Conservation (phyloP, 2,113 vertebrate genomes). For the Dendrocopos noguchii region DNA sequence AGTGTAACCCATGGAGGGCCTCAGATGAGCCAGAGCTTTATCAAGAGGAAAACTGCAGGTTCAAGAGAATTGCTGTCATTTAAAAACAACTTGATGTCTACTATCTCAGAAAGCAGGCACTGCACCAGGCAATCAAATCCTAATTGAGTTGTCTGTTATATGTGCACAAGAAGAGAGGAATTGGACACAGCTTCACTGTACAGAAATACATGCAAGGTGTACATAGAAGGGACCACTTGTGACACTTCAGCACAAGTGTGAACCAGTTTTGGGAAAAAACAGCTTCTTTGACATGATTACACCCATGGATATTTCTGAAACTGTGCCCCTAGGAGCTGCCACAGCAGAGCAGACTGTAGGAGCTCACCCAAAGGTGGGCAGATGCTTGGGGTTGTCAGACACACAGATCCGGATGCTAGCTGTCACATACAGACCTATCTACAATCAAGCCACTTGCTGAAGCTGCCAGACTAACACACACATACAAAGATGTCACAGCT, state of each 20-base stretch:
- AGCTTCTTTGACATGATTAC: background rate
- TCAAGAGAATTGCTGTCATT: background rate
- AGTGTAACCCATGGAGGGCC: rapidly evolving
- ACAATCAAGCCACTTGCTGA: background rate
- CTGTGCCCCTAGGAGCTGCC: background rate
- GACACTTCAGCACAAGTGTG: background rate
- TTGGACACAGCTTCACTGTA: background rate
- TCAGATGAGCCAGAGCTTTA: background rate
- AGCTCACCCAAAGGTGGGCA: background rate
- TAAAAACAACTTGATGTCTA: background rate
- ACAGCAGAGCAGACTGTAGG: background rate
- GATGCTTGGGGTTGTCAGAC: background rate
- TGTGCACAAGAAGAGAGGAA: background rate
- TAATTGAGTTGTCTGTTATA: background rate
- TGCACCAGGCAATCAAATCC: background rate
- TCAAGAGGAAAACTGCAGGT: background rate
- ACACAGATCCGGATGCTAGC: rapidly evolving
- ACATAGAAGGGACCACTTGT: background rate
- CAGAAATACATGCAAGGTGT: background rate
- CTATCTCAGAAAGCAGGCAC: background rate
- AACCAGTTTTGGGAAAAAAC: background rate
- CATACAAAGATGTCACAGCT: background rate
- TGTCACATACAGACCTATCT: background rate
- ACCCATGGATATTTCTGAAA: background rate
- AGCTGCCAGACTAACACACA: background rate